These are phyloP conservation scores for Brachystomella parvula DNA, from an alignment of 1,140 invertebrate species.

Conservation along the genomic window DNA sequence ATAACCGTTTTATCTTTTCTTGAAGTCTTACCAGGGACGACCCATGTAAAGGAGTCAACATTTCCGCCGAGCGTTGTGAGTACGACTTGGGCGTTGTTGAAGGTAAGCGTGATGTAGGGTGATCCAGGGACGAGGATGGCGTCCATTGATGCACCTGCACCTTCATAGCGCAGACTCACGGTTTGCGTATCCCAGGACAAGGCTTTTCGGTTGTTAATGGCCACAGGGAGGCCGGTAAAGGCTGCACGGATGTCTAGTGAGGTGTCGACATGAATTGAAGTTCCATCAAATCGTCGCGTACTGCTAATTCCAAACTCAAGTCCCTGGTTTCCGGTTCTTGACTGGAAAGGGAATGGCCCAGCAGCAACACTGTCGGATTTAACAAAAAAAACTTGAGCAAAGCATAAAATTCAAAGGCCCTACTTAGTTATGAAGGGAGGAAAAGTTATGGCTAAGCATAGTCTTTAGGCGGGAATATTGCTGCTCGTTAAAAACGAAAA, in stretches of 20 bases:
- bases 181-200: constrained; percentile 32
- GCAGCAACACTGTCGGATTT: background rate
- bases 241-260: constrained; percentile 15
- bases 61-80: too few relatives aligned
- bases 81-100: constrained; percentile 9
- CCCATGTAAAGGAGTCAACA: too few relatives aligned
- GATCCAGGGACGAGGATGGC: constrained; percentile 17
- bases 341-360: constrained; percentile 31
- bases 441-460: background rate
- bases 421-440: background rate
- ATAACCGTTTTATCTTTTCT: too few relatives aligned
- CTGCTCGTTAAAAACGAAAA: background rate
- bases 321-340: constrained; percentile 17
- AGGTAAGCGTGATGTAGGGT: constrained; percentile 26
- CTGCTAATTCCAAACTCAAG: constrained; percentile 23
- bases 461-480: background rate
- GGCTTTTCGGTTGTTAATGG: constrained; percentile 22
- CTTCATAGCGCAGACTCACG: constrained; percentile 27
- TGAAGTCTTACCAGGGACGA: too few relatives aligned
- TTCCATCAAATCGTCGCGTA: constrained; percentile 26
- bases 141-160: constrained; percentile 11
- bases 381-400: background rate
- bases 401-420: background rate
- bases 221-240: constrained; percentile 18
- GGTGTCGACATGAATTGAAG: constrained; percentile 16